Percentiles rank a stretch among this genome's conserved stretches.
phyloP scores from a whole-genome alignment of 2,797 vertebrate species.

The Natrix natrix region DNA sequence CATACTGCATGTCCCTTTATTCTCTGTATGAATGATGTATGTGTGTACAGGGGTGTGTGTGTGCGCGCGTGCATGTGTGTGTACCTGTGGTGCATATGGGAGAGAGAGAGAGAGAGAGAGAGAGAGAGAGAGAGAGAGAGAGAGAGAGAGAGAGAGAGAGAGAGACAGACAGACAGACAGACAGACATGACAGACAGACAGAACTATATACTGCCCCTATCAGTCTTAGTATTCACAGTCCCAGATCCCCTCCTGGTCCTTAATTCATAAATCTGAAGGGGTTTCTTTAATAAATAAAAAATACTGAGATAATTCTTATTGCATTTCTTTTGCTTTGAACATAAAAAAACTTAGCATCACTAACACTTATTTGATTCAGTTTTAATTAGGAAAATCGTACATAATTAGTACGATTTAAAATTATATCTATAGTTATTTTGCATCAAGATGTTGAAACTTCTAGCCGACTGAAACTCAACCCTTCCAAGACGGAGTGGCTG shows the following conservation, averaged over 20 bases:
- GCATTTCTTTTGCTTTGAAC: background rate
- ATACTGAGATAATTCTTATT: background rate
- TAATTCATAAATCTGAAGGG: background rate
- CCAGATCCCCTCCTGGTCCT: background rate
- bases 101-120: too few species aligned
- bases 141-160: too few species aligned
- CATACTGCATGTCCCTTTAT: background rate
- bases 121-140: too few species aligned
- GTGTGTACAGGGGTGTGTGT: background rate
- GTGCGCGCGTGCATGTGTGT: accelerated
- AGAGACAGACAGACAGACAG: too few species aligned
- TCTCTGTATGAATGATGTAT: background rate
- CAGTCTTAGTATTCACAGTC: background rate
- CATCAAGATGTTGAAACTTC: background rate
- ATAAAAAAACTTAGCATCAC: background rate
- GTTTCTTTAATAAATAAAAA: background rate
- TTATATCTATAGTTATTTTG: background rate
- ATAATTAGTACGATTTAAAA: background rate
- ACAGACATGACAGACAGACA: too few species aligned
- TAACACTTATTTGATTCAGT: background rate
- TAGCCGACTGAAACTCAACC: too few species aligned
- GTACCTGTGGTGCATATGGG: too few species aligned
- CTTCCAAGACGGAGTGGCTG: too few species aligned
- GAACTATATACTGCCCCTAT: background rate
- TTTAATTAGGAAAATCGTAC: background rate